These are phyloP conservation scores for Triplophysa yarkandensis DNA, from an alignment of 2,797 vertebrate species.

Conservation along the genomic window DNA sequence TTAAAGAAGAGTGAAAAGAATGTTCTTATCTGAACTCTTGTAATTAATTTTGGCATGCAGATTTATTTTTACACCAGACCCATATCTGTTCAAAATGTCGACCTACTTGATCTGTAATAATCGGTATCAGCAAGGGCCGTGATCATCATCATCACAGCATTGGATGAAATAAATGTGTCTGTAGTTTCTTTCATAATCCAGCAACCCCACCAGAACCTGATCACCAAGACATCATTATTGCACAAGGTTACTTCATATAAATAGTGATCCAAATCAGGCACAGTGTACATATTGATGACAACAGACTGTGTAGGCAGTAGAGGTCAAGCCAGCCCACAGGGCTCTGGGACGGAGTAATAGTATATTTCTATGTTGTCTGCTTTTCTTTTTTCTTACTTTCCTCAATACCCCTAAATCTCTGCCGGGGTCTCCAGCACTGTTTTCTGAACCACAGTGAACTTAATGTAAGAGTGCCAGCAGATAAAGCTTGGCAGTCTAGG, in stretches of 20 bases:
- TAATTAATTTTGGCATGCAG: no score
- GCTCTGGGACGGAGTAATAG: conserved; percentile 24
- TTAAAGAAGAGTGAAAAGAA: no score
- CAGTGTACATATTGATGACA: not conserved
- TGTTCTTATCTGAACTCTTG: no score
- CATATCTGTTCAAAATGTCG: no score
- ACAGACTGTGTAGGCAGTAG: not conserved
- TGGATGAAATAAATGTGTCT: no score
- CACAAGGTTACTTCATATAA: not conserved
- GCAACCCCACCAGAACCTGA: no score
- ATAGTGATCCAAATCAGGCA: conserved; percentile 20
- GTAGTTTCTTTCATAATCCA: no score
- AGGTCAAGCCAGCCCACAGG: conserved; percentile 27
- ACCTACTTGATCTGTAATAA: no score
- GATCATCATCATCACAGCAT: no score
- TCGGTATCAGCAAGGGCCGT: no score
- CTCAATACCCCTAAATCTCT: conserved; percentile 61
- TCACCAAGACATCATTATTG: not conserved
- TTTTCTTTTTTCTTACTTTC: not conserved
- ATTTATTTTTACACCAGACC: no score
- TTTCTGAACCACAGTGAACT: conserved; percentile 40
- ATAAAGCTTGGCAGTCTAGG: conserved; percentile 69
- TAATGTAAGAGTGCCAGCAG: not conserved
- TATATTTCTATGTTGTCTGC: not conserved
- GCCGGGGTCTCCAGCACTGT: conserved; percentile 60